Evolutionary conservation across 2,797 vertebrate genomes (phyloP).

Genomic region (Morelia viridis): DNA sequence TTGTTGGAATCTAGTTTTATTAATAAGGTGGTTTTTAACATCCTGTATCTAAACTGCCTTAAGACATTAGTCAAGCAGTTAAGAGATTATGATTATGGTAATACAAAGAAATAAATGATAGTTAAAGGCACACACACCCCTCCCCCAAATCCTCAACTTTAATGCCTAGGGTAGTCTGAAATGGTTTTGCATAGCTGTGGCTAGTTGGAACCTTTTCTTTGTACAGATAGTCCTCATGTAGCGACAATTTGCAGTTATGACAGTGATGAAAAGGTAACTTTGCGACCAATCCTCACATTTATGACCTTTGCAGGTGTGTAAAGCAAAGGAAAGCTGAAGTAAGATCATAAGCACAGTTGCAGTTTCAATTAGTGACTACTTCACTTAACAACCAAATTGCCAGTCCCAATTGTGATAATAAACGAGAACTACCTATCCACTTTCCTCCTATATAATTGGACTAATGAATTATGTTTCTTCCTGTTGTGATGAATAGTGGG

Average conservation of each 20-base stretch:
- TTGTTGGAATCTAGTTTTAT: not conserved
- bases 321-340: not conserved
- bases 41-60: not conserved
- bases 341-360: not conserved
- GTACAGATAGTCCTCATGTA: not conserved
- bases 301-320: not conserved
- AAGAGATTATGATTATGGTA: not conserved
- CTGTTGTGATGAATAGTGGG: not conserved
- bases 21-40: not conserved
- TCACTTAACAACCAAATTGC: not conserved
- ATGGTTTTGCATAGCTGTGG: not conserved
- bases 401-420: not conserved
- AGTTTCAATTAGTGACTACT: not conserved
- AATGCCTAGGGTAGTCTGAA: not conserved
- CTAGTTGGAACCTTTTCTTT: not conserved
- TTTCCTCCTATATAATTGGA: not conserved
- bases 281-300: not conserved
- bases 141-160: not conserved
- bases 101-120: not conserved
- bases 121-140: not conserved
- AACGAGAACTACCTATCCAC: not conserved
- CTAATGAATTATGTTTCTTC: not conserved
- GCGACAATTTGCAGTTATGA: not conserved
- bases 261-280: not conserved
- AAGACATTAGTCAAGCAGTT: not conserved